Conservation (phyloP, 2,113 vertebrate species). For the Cebidichthys violaceus region DNA sequence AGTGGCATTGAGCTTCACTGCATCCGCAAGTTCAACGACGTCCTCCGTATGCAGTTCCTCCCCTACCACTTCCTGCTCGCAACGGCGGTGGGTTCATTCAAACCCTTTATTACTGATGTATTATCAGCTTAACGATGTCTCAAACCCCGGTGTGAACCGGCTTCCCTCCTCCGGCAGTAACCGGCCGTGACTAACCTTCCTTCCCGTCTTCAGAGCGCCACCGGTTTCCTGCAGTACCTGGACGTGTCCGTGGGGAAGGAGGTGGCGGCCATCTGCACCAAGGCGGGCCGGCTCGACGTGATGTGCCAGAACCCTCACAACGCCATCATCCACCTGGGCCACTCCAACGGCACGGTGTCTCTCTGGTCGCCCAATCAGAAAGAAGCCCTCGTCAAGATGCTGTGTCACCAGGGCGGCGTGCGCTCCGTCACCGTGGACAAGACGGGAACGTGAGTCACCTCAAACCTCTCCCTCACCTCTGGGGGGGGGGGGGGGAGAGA, state of each 20-base stretch:
- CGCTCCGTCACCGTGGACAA: slow-evolving; percentile 88
- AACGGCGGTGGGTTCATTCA: slow-evolving; percentile 78
- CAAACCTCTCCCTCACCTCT: too few species aligned
- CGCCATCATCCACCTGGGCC: slow-evolving; percentile 90
- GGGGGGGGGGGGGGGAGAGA: too few species aligned
- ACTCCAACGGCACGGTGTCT: slow-evolving; percentile 88
- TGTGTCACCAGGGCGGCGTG: slow-evolving; percentile 89
- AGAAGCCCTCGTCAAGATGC: slow-evolving; percentile 89
- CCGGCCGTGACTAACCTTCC: background rate
- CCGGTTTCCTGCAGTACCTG: slow-evolving; percentile 91
- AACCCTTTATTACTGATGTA: background rate
- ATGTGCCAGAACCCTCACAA: slow-evolving; percentile 92
- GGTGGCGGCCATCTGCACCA: slow-evolving; percentile 85
- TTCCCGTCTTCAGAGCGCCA: slow-evolving; percentile 83
- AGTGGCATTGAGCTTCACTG: slow-evolving; percentile 92
- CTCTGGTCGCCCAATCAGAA: slow-evolving; percentile 92
- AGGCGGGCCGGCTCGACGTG: slow-evolving; percentile 86
- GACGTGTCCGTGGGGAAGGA: slow-evolving; percentile 92
- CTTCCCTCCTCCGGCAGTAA: background rate
- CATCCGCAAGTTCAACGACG: slow-evolving; percentile 88
- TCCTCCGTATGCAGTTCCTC: slow-evolving; percentile 89
- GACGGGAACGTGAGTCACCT: slow-evolving; percentile 88
- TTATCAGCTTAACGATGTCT: too few species aligned
- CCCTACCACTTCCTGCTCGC: slow-evolving; percentile 90
- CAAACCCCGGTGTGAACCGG: background rate